Percentiles rank a stretch among this genome's conserved stretches.
Evolutionary conservation across 2,113 vertebrate genomes (phyloP).

Genomic region (Pelecanus crispus): DNA sequence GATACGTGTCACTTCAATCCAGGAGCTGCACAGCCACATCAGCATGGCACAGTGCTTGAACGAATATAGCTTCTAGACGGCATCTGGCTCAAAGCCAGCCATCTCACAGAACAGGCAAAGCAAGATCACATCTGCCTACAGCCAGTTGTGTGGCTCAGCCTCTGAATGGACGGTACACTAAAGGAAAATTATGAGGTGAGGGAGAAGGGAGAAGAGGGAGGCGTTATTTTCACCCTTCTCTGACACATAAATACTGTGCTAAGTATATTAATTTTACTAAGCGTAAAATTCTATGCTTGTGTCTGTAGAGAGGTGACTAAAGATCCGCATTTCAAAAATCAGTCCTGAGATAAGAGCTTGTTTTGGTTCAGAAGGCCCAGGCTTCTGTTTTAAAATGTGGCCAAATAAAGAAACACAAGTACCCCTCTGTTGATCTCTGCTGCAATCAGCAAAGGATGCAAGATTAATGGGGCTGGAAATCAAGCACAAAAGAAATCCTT

Average conservation of each 20-base stretch:
- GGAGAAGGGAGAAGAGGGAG: neutral
- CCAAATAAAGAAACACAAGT: neutral
- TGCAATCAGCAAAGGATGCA: constrained; percentile 14
- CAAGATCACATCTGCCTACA: neutral
- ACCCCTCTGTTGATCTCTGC: neutral
- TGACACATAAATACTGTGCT: neutral
- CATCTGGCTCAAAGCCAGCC: neutral
- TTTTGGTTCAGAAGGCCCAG: neutral
- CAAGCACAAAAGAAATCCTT: constrained; percentile 20
- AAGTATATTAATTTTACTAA: neutral
- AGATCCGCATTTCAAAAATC: neutral
- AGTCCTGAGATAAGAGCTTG: neutral
- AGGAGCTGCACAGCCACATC: neutral
- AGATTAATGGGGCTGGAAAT: constrained; percentile 33
- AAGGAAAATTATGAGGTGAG: neutral
- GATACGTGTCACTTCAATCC: neutral
- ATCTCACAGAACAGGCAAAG: neutral
- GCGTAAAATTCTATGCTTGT: neutral
- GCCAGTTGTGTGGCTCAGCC: neutral
- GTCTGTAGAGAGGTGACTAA: neutral
- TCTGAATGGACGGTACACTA: neutral
- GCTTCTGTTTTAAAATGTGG: neutral
- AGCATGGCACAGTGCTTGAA: neutral
- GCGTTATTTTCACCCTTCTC: neutral
- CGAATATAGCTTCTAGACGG: neutral